phyloP scores from a whole-genome alignment of 2,797 vertebrate species.

The Gambelia wislizenii region DNA sequence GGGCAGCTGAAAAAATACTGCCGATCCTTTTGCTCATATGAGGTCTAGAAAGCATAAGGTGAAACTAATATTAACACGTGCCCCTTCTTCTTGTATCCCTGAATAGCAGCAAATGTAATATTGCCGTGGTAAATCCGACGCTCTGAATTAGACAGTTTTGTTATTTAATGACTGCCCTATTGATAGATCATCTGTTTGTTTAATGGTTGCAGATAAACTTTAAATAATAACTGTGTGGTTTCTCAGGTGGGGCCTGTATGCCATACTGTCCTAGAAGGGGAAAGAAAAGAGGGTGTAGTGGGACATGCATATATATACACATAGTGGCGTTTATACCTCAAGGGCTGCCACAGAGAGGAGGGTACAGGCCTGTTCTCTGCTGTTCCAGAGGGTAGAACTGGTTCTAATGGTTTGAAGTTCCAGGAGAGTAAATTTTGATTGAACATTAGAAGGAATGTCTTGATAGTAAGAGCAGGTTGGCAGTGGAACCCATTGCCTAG shows the following conservation, averaged over 20 bases:
- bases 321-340: background rate
- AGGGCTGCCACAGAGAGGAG: no score
- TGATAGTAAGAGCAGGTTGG: no score
- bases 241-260: no score
- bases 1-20: background rate
- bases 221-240: background rate
- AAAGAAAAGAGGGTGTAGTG: background rate
- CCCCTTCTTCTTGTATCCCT: background rate
- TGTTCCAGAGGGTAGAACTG: no score
- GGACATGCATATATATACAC: no score
- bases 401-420: no score
- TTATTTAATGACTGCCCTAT: background rate
- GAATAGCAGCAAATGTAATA: background rate
- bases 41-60: background rate
- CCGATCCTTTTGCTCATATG: background rate
- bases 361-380: no score
- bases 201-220: background rate
- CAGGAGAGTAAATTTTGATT: no score
- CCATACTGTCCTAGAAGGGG: background rate
- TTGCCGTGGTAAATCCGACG: background rate
- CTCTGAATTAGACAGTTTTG: background rate
- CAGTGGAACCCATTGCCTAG: no score
- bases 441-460: no score
- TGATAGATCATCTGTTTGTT: background rate
- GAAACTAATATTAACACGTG: background rate